Conservation (phyloP, 2,888 invertebrate genomes). For the Byasa hedistus region DNA sequence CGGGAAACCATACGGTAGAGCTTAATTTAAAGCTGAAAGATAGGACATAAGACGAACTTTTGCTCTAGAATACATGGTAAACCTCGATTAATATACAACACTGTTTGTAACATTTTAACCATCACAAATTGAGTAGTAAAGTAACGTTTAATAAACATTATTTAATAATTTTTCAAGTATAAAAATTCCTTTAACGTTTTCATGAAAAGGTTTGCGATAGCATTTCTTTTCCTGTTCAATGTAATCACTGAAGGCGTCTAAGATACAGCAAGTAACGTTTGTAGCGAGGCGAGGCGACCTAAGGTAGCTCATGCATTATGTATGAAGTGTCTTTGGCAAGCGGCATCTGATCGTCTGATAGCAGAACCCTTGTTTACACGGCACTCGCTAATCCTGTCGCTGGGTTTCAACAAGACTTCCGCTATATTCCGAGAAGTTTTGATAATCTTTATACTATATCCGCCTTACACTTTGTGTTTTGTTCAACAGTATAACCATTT, state of each 20-base stretch:
- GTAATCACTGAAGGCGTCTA: conserved; percentile 35
- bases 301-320: conserved; percentile 62
- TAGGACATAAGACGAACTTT: too few species aligned
- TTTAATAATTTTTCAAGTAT: neutral
- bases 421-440: conserved; percentile 48
- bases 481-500: too few species aligned
- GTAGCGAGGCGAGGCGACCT: conserved; percentile 50
- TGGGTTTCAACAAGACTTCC: conserved; percentile 68
- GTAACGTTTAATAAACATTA: neutral
- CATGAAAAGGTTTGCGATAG: neutral
- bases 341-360: conserved; percentile 68
- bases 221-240: conserved; percentile 24
- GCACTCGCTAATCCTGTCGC: conserved; percentile 64
- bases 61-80: too few species aligned
- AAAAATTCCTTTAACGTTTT: neutral
- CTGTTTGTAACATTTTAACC: neutral
- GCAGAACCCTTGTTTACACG: conserved; percentile 67
- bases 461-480: neutral
- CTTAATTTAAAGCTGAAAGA: neutral
- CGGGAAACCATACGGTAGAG: neutral
- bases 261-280: conserved; percentile 37
- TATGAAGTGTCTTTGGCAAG: conserved; percentile 46
- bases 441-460: conserved; percentile 26
- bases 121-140: neutral
- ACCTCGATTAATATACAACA: neutral